Conservation (phyloP, 2,888 invertebrate genomes). For the Lithophane socia region DNA sequence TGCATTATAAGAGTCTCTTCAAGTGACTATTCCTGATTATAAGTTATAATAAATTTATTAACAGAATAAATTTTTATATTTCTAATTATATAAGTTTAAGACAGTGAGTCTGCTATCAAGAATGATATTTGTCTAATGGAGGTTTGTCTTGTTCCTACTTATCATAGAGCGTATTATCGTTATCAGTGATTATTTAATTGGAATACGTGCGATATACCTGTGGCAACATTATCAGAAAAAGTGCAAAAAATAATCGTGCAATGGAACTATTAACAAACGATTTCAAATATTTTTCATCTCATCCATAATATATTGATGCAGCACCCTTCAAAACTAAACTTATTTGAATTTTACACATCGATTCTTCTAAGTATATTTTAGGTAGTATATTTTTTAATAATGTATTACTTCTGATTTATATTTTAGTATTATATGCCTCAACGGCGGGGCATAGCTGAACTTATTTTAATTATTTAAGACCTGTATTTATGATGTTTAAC, state of each 20-base stretch:
- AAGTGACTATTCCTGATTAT: neutral
- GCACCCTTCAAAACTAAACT: neutral
- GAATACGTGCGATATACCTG: neutral
- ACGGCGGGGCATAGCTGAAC: too few relatives aligned
- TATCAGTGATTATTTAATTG: constrained; percentile 31
- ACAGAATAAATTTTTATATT: too few relatives aligned
- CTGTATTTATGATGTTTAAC: too few relatives aligned
- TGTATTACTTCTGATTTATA: too few relatives aligned
- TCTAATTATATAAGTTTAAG: too few relatives aligned
- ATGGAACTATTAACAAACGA: neutral
- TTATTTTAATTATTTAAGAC: too few relatives aligned
- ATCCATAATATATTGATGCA: neutral
- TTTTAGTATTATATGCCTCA: too few relatives aligned
- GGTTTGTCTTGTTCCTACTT: neutral
- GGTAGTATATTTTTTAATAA: too few relatives aligned
- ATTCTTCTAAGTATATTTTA: neutral
- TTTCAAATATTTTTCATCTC: neutral
- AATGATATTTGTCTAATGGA: neutral
- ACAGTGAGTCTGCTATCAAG: too few relatives aligned
- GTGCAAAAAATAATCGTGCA: neutral
- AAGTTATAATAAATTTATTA: too few relatives aligned
- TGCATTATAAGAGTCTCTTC: neutral
- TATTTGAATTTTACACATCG: neutral
- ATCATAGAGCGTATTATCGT: neutral
- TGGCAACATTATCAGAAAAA: neutral